Conservation (phyloP, 2,888 invertebrate species). For the Eurois occulta region DNA sequence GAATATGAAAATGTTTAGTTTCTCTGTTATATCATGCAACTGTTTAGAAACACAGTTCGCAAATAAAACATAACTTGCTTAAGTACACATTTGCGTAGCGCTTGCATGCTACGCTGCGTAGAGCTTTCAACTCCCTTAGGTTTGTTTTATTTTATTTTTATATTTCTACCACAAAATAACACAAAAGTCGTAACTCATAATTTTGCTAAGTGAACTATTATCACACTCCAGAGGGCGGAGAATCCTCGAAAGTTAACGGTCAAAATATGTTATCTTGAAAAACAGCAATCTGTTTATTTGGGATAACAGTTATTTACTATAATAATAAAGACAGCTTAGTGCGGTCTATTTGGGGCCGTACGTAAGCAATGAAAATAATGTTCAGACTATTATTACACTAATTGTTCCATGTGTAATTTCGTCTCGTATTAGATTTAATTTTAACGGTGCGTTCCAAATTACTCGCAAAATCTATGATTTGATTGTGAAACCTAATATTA, state of each 20-base stretch:
- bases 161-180: conserved; percentile 7
- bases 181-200: conserved; percentile 12
- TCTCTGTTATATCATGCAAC: conserved; percentile 17
- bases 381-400: conserved; percentile 34
- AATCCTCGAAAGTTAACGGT: conserved; percentile 19
- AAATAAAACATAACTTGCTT: conserved; percentile 24
- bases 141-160: conserved; percentile 12
- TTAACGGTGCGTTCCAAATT: conserved; percentile 12
- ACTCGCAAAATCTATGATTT: background rate
- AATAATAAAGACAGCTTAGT: conserved; percentile 47
- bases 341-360: conserved; percentile 24
- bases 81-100: conserved; percentile 26
- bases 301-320: conserved; percentile 46
- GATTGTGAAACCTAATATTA: background rate
- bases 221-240: background rate
- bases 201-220: conserved; percentile 37
- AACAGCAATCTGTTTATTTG: conserved; percentile 49
- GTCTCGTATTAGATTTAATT: conserved; percentile 28
- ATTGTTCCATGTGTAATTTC: conserved; percentile 40
- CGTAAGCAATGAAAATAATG: conserved; percentile 52
- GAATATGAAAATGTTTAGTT: conserved; percentile 42
- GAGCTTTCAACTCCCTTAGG: conserved; percentile 16
- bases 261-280: conserved; percentile 50
- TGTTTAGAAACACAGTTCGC: conserved; percentile 32
- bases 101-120: conserved; percentile 11